phyloP scores from a whole-genome alignment of 2,113 vertebrate species.

The Camelus bactrianus region DNA sequence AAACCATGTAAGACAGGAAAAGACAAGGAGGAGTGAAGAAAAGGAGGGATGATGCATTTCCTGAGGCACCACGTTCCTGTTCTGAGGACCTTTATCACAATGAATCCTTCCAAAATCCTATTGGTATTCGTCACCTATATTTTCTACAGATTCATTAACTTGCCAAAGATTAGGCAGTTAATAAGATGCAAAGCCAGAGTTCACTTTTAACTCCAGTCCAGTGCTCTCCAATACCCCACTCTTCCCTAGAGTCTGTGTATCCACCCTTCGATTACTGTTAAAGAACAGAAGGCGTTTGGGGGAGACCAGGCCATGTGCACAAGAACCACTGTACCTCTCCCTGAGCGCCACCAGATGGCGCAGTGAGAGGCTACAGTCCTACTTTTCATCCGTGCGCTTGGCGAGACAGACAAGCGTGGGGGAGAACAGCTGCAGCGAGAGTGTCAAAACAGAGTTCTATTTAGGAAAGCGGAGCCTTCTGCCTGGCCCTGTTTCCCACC shows the following conservation, averaged over 20 bases:
- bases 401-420: conserved; percentile 46
- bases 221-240: no score
- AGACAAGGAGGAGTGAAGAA: neutral
- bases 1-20: neutral
- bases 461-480: conserved; percentile 69
- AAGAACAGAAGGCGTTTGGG: neutral
- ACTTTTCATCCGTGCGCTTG: neutral
- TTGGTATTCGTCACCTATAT: neutral
- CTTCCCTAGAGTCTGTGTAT: neutral
- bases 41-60: neutral
- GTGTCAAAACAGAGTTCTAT: conserved; percentile 79
- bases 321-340: neutral
- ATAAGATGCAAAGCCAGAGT: neutral
- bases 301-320: accelerated
- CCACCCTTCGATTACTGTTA: no score
- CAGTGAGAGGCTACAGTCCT: neutral
- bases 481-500: conserved; percentile 74
- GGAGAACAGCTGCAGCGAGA: conserved; percentile 51
- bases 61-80: neutral
- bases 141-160: neutral
- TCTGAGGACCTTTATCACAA: neutral
- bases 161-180: neutral
- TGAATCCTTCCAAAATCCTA: neutral
- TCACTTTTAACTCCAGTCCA: neutral
- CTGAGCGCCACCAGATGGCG: conserved; percentile 63